These are phyloP conservation scores for Galerucella pusilla DNA, from an alignment of 2,888 invertebrate genomes.

Conservation along the genomic window DNA sequence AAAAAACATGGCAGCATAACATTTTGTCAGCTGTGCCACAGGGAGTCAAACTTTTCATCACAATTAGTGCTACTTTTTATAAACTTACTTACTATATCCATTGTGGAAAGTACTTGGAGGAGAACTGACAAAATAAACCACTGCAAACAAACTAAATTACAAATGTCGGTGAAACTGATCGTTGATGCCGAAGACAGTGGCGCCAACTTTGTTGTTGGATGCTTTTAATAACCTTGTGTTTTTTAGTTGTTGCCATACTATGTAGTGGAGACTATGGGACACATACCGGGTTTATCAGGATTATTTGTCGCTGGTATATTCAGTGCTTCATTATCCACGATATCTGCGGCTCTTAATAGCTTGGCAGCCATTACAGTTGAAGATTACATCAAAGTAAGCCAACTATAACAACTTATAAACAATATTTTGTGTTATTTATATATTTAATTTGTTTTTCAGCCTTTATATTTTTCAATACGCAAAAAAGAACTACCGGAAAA, in stretches of 20 bases:
- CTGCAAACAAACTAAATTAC: no score
- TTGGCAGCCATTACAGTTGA: constrained; percentile 90
- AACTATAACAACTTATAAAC: neutral
- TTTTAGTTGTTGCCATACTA: constrained; percentile 77
- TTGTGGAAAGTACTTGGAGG: no score
- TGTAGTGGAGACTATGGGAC: constrained; percentile 79
- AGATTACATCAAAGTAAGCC: constrained; percentile 77
- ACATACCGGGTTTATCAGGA: constrained; percentile 84
- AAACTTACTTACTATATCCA: no score
- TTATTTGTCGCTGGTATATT: constrained; percentile 92
- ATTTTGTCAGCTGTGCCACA: no score
- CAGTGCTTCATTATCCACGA: constrained; percentile 90
- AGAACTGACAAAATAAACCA: no score
- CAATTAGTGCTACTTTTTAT: no score
- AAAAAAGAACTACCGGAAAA: constrained; percentile 62
- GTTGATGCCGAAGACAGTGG: no score
- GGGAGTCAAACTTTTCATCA: no score
- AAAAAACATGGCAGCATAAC: neutral
- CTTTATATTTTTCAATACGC: constrained; percentile 60
- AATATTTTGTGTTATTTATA: no score
- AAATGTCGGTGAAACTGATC: no score
- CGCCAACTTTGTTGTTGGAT: no score
- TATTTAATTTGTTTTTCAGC: constrained; percentile 55
- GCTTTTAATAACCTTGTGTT: neutral
- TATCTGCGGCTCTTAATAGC: constrained; percentile 92